A percentile compares a stretch with the other conserved stretches of the same genome.
Conservation (phyloP, 2,888 invertebrate species). For the Drosophila eohydei region DNA sequence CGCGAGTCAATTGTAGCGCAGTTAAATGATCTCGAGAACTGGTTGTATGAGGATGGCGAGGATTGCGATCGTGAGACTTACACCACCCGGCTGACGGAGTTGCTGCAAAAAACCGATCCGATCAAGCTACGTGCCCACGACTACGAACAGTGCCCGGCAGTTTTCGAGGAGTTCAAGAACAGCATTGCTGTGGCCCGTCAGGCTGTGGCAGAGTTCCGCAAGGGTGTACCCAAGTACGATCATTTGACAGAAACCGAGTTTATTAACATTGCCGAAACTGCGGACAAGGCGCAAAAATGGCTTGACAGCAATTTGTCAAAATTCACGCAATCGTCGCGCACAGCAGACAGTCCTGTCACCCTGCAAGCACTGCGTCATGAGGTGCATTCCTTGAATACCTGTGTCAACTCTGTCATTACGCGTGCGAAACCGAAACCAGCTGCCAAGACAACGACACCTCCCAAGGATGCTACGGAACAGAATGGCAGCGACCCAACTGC, state of each 20-base stretch:
- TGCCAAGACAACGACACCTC: conserved; percentile 71
- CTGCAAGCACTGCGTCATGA: conserved; percentile 92
- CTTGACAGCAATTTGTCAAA: conserved; percentile 90
- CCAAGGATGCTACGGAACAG: conserved; percentile 70
- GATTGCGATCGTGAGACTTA: conserved; percentile 92
- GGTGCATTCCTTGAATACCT: conserved; percentile 86
- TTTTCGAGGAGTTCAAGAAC: conserved; percentile 92
- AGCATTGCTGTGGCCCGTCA: conserved; percentile 93
- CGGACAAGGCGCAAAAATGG: conserved; percentile 92
- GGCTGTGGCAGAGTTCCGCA: conserved; percentile 90
- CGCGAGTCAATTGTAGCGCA: conserved; percentile 87
- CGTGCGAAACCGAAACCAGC: conserved; percentile 95
- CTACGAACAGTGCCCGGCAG: conserved; percentile 91
- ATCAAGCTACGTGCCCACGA: conserved; percentile 93
- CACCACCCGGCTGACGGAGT: conserved; percentile 87
- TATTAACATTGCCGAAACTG: conserved; percentile 89
- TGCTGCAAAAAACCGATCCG: conserved; percentile 93
- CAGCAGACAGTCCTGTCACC: conserved; percentile 91
- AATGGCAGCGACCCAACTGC: conserved; percentile 64
- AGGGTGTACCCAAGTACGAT: conserved; percentile 90
- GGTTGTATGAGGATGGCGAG: conserved; percentile 98
- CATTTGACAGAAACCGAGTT: conserved; percentile 94
- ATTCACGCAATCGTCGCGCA: conserved; percentile 88
- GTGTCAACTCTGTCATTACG: conserved; percentile 91
- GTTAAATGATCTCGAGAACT: conserved; percentile 95